Evolutionary conservation across 2,888 invertebrate genomes (phyloP).

Genomic region (Chrysolina americana): DNA sequence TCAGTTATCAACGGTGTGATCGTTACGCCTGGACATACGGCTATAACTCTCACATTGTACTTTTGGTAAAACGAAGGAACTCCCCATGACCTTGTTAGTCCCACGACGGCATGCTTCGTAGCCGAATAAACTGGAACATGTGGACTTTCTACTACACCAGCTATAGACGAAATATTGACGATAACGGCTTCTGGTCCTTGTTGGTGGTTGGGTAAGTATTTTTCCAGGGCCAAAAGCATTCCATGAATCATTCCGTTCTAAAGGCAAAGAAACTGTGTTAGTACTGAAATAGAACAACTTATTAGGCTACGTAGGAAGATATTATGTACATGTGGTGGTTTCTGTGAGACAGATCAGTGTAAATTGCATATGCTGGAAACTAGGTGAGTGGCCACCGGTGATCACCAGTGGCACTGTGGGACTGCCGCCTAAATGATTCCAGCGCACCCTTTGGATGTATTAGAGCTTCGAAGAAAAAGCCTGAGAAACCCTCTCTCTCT

Average conservation of each 20-base stretch:
- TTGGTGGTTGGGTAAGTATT: slow-evolving; percentile 39
- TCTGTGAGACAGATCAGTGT: too few relatives aligned
- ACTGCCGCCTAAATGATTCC: too few relatives aligned
- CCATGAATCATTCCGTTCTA: slow-evolving; percentile 54
- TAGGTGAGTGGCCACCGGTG: too few relatives aligned
- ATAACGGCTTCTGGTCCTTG: slow-evolving; percentile 40
- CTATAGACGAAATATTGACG: slow-evolving; percentile 42
- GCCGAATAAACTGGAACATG: slow-evolving; percentile 39
- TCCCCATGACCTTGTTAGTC: slow-evolving; percentile 41
- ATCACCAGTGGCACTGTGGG: too few relatives aligned
- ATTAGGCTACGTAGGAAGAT: too few relatives aligned
- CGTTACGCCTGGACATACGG: slow-evolving; percentile 72
- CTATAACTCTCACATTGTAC: slow-evolving; percentile 70
- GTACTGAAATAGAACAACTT: neutral
- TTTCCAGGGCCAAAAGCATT: slow-evolving; percentile 44
- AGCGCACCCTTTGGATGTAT: too few relatives aligned
- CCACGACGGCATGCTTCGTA: slow-evolving; percentile 41
- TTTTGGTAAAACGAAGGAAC: slow-evolving; percentile 57
- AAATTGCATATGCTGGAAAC: too few relatives aligned
- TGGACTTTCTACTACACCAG: slow-evolving; percentile 26
- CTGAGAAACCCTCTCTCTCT: too few relatives aligned
- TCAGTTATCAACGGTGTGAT: slow-evolving; percentile 64
- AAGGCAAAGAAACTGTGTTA: neutral
- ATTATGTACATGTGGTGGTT: too few relatives aligned
- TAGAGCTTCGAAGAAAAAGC: too few relatives aligned